Evolutionary conservation across 2,113 vertebrate species (phyloP).

Genomic region (Arenaria interpres): DNA sequence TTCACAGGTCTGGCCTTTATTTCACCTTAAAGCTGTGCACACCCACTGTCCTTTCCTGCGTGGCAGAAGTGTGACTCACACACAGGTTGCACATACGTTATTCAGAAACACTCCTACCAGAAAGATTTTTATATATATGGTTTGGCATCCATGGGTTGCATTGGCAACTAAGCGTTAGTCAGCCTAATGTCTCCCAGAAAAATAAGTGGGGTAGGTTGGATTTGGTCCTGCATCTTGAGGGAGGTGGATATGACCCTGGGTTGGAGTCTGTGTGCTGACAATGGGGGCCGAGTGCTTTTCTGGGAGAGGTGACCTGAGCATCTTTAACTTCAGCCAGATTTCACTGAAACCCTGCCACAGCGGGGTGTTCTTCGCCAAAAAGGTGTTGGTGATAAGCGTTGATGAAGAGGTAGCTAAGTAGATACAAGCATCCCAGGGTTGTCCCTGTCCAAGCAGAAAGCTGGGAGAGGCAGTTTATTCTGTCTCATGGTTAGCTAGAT

Average conservation of each 20-base stretch:
- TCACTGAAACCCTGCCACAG: neutral
- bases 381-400: accelerated
- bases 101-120: neutral
- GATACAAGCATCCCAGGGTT: neutral
- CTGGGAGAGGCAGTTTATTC: neutral
- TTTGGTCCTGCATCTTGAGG: neutral
- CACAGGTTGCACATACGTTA: accelerated
- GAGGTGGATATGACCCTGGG: neutral
- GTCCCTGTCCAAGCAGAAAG: neutral
- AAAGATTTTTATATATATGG: neutral
- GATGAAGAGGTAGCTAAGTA: neutral
- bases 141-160: neutral
- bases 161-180: neutral
- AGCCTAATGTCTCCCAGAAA: neutral
- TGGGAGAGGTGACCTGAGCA: neutral
- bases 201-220: neutral
- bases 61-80: neutral
- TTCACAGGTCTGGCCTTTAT: neutral
- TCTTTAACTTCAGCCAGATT: neutral
- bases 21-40: neutral
- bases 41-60: neutral
- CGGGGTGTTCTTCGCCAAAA: neutral
- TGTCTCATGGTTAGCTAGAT: neutral
- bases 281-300: neutral
- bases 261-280: neutral